Percentiles rank a stretch among this genome's conserved stretches.
Conservation (phyloP, 2,113 vertebrate genomes). For the Proteles cristata region DNA sequence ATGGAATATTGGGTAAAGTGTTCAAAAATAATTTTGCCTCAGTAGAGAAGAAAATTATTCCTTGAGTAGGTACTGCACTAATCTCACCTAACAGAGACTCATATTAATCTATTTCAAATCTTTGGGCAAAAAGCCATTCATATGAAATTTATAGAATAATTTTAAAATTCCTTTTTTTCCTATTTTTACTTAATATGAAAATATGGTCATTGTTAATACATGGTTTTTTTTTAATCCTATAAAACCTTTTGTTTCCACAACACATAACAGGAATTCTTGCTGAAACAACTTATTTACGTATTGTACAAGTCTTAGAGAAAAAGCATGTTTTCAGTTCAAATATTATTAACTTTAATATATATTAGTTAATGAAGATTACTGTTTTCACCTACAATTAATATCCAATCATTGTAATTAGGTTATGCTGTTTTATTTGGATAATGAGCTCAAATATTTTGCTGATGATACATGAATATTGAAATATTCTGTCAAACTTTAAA, state of each 20-base stretch:
- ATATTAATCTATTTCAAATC: neutral
- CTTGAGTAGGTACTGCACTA: neutral
- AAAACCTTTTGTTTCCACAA: neutral
- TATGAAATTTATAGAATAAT: neutral
- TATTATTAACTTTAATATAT: neutral
- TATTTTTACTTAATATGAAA: conserved; percentile 19
- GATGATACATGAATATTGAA: neutral
- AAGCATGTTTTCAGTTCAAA: neutral
- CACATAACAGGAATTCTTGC: neutral
- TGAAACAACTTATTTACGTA: neutral
- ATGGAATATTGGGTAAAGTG: neutral
- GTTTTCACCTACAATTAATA: neutral
- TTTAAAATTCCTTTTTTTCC: neutral
- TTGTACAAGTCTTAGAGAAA: neutral
- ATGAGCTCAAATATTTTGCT: conserved; percentile 5
- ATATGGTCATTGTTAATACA: neutral
- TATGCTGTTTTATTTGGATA: conserved; percentile 19
- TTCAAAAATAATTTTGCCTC: neutral
- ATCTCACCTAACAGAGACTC: neutral
- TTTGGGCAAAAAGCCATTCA: neutral
- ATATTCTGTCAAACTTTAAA: conserved; percentile 1
- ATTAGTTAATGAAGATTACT: neutral
- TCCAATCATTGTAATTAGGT: conserved; percentile 16
- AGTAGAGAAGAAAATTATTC: neutral
- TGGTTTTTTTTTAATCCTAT: neutral